Evolutionary conservation across 2,113 vertebrate genomes (phyloP), one percentile per base, ranked within the genome.

Genomic region (Nannospalax galili): DNA sequence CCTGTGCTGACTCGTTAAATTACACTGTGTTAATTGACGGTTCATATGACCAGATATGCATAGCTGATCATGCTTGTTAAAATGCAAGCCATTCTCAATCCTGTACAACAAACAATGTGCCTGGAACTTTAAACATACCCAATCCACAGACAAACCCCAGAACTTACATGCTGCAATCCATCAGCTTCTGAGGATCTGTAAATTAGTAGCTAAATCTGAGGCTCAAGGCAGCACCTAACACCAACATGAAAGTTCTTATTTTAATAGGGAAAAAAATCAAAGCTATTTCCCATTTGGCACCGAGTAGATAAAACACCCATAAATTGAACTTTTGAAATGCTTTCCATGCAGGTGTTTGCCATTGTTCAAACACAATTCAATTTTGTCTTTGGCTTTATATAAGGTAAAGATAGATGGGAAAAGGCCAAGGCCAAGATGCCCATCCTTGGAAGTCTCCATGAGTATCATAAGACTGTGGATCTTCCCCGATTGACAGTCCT

Each of bases 21-120:
- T 90, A 88, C 16, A 2, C 35, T 75, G 69, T 82, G 88, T 74
- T 97, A 96, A 97, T 91, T 94, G 93, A 85, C 73, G 26, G 84
- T 64, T 94, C 94, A 75, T 69, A 78, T 40, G 93, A 96, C 80
- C 93, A 95, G 97, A 94, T 84, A 82, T 20, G 93, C 94, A 96
- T 48, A 93, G 52, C 30, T 94, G 92, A 96, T 92, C 80, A 75
- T 80, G 92, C 90, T 82, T 87, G 79, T 90, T 95, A 96, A 93
- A 94, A 94, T 60, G 52, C 52, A 96, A 67, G 74, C 80, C 87
- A 56, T 70, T 75, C 84, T 79, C 94, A 96, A 86, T 62, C 62
- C 82, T 42, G 77, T n/a, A 42, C 52, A 92, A 74, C 48, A 73
- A 94, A 96, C 1, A 19, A 94, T 20, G 37, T 74, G 24, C 42